Conservation (phyloP, 1,140 invertebrate species). For the Lethrus apterus region DNA sequence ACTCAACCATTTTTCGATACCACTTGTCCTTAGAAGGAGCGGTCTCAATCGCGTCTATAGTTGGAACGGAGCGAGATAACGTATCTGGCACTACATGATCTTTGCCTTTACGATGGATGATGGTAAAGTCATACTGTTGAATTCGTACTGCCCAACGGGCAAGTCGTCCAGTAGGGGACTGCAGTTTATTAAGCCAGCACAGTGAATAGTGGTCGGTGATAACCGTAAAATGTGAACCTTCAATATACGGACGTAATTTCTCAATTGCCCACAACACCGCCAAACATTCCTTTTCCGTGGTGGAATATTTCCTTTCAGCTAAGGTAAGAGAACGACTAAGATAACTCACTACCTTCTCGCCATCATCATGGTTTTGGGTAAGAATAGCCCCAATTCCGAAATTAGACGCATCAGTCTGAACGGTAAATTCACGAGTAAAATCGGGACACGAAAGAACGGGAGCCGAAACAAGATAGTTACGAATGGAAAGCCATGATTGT, state of each 20-base stretch:
- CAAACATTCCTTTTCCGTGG: conserved; percentile 2
- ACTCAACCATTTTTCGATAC: neutral
- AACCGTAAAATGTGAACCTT: neutral
- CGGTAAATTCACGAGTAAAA: conserved; percentile 11
- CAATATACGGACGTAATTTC: too few species aligned
- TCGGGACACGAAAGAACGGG: conserved; percentile 21
- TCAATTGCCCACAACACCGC: too few species aligned
- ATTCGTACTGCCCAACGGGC: neutral
- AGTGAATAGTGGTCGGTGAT: neutral
- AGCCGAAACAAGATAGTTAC: neutral
- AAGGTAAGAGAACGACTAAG: neutral
- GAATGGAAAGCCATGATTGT: neutral
- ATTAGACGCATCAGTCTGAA: conserved; percentile 1
- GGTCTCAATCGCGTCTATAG: neutral
- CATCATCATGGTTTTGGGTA: too few species aligned
- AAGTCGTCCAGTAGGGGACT: neutral
- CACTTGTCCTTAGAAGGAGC: neutral
- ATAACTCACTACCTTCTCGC: too few species aligned
- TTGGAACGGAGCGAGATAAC: neutral
- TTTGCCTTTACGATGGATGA: too few species aligned
- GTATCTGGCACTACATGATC: neutral
- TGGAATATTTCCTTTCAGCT: neutral
- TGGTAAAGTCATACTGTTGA: neutral
- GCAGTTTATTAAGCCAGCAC: neutral
- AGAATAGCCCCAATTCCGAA: conserved; percentile 9